A percentile compares a stretch with the other conserved stretches of the same genome.
Conservation (phyloP, 2,113 vertebrate genomes). For the Cinclus cinclus region DNA sequence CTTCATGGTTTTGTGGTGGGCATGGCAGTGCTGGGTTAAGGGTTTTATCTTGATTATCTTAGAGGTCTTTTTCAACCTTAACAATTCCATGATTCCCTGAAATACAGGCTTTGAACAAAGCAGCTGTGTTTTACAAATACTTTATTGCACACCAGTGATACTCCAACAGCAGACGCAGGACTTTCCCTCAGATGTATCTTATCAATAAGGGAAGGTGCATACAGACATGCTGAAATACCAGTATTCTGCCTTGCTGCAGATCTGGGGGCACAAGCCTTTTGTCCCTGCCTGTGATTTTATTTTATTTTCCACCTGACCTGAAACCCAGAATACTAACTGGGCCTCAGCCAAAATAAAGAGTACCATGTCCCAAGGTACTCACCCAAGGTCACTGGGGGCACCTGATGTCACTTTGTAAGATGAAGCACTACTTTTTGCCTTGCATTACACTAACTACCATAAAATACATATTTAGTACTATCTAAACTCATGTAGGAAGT, state of each 20-base stretch:
- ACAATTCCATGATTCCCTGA: neutral
- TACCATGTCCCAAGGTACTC: neutral
- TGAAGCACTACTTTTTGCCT: neutral
- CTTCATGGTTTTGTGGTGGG: neutral
- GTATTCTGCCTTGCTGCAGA: neutral
- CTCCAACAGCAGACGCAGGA: neutral
- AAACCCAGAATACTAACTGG: neutral
- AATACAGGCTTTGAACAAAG: neutral
- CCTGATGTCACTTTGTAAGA: neutral
- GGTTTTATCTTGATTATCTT: neutral
- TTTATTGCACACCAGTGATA: neutral
- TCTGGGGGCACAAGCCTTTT: neutral
- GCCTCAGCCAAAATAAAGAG: neutral
- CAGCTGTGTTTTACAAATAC: neutral
- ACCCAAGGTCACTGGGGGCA: neutral
- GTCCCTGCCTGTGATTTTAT: neutral
- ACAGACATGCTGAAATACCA: neutral
- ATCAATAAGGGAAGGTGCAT: rapidly evolving
- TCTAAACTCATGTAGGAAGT: neutral
- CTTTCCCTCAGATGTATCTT: neutral
- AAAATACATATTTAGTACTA: neutral
- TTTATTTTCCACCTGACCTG: neutral
- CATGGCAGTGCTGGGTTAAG: neutral
- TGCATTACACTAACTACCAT: neutral
- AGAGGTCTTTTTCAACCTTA: neutral